Conservation (phyloP, 2,797 vertebrate species). For the Mus spretus region DNA sequence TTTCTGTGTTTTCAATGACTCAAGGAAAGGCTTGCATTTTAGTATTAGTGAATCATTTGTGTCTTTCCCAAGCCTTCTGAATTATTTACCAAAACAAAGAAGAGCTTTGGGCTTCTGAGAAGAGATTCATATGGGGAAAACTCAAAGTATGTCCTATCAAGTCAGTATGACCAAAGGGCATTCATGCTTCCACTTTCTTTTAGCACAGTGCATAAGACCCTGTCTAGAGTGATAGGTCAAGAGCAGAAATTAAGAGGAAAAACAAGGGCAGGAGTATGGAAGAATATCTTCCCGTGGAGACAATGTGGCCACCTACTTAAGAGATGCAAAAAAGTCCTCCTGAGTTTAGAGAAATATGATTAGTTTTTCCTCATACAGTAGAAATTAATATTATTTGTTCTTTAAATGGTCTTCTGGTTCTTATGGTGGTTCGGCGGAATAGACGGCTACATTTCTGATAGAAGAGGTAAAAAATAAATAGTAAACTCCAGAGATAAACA, state of each 20-base stretch:
- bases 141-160: not conserved
- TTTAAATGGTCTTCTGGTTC: not conserved
- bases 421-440: not conserved
- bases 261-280: no score
- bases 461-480: not conserved
- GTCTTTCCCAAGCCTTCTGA: not conserved
- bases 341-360: not conserved
- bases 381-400: not conserved
- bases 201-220: not conserved
- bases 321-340: not conserved
- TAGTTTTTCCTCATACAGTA: not conserved
- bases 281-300: no score
- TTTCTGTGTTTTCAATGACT: not conserved
- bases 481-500: not conserved
- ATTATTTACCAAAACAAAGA: not conserved
- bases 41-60: not conserved
- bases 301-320: not conserved
- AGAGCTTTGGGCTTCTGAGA: not conserved
- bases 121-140: not conserved
- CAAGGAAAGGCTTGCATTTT: not conserved
- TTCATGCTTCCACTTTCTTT: not conserved
- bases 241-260: not conserved
- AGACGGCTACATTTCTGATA: not conserved
- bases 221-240: no score
- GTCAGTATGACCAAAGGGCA: not conserved